Percentiles rank a stretch among this genome's conserved stretches.
Conservation (phyloP, 1,140 invertebrate species). For the Dendroctonus ponderosae region DNA sequence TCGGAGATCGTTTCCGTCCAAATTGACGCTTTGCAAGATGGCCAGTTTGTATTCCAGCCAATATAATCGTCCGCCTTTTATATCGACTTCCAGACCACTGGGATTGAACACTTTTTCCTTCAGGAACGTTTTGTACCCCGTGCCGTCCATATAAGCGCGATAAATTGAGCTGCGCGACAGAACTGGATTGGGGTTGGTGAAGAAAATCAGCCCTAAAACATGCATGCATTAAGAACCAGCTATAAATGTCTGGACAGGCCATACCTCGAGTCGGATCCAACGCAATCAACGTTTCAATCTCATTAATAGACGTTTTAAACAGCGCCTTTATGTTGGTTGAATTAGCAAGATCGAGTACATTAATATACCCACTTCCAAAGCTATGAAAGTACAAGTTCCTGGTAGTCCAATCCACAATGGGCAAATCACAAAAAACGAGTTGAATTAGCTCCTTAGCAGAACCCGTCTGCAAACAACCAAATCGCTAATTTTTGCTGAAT, state of each 20-base stretch:
- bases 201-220: constrained; percentile 63
- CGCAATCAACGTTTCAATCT: constrained; percentile 61
- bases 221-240: neutral
- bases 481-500: neutral
- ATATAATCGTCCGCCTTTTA: constrained; percentile 66
- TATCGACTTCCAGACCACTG: constrained; percentile 83
- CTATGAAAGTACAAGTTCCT: constrained; percentile 83
- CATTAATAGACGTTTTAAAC: constrained; percentile 51
- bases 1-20: constrained; percentile 68
- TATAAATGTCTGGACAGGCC: neutral
- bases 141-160: constrained; percentile 79
- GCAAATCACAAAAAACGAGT: constrained; percentile 56
- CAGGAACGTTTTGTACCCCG: constrained; percentile 55
- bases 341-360: constrained; percentile 61
- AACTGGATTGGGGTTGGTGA: constrained; percentile 58
- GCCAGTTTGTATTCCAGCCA: constrained; percentile 75
- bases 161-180: constrained; percentile 55
- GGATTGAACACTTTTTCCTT: constrained; percentile 73
- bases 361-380: constrained; percentile 61
- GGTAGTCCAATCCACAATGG: constrained; percentile 78
- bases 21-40: constrained; percentile 73
- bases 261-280: constrained; percentile 62
- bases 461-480: neutral
- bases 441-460: neutral
- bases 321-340: constrained; percentile 56